Evolutionary conservation across 1,140 invertebrate species (phyloP), one percentile per base, ranked within the genome.

Genomic region (Aphelenchoides avenae): DNA sequence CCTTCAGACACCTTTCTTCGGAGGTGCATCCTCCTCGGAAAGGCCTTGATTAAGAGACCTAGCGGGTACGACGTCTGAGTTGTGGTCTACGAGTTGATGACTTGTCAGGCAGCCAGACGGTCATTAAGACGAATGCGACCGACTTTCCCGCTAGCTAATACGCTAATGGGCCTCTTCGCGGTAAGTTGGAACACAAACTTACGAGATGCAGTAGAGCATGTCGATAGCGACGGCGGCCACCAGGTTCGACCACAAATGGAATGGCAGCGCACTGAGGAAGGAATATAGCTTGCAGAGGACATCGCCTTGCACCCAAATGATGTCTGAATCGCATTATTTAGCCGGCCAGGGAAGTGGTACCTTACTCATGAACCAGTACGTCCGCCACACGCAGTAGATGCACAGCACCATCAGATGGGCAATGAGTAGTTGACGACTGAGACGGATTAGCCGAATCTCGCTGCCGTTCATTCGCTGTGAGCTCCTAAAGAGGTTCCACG

Each of bases 201-300:
- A 70, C 70, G 51, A 41, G 30, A 71, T 73, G 48, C 70, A 71
- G 31, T 53, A 71, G 2, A 71, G 40, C 70, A 71, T 71, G 47
- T 71, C 70, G 40, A 73, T 56, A 46, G 70, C 70, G 55, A 71
- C 64, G n/a, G 70, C 70, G 9, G 70, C 70, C 1, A 71, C 70
- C 50, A 71, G 61, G 39, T 71, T 71, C 11, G 70, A 73, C 70
- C 70, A 71, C 13, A 71, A 52, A 54, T 71, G 70, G 44, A 71
- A 71, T 3, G 70, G 70, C 6, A 71, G 48, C 20, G 70, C 64
- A 33, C 48, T 44, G 15, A 67, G 50, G 30, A 73, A 69, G 20
- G 67, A 71, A 50, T 71, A 71, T 9, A 71, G 44, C 31, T 61
- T 57, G 40, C 70, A 71, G 9, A 71, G 33, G n/a, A 64, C 22